Base-by-base conservation (phyloP, 1,140 invertebrate species). In the Drosophila lacteicornis region DNA sequence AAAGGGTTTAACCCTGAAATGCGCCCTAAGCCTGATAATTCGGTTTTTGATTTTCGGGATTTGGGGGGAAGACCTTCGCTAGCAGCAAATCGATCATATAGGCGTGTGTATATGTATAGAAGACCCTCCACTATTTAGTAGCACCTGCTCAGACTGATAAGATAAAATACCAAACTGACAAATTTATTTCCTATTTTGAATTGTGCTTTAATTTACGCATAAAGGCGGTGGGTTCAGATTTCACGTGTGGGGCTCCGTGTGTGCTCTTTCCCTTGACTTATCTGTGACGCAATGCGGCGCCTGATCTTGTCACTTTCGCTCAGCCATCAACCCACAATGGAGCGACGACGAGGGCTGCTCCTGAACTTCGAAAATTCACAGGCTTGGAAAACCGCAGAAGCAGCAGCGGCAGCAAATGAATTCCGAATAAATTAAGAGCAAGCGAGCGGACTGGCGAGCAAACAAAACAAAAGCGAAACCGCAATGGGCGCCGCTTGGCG, bases 161-260 rank as follows among this genome's bases (percentile, higher is more conserved):
- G 84, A 87, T 87, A 80, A 87, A 88, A 87, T 80, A 67, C 77
- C 73, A 59, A 71, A 77, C 46, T 78, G 83, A 87, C 79, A 79
- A 79, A 69, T 53, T 42, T 62, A 30, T 73, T 76, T 76, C 55
- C 49, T 56, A 38, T 50, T 43, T 33, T 17, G 40, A 49, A 59
- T 53, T 56, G 45, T 17, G 36, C 17, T 15, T 79, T 59, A 71
- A 73, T 79, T 68, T 79, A 75, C 38, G 61, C 73, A 42, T 58
- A 61, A 43, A 33, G 40, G 27, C 38, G n/a, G 22, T 30, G n/a
- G 56, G 30, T 43, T 43, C 36, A 43, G 33, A 36, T 40, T 56
- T 56, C 33, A 55, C 51, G 51, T 55, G 33, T 27, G 30, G 27
- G 4, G 5, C 27, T 25, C 22, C 3, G 22, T 7, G 27, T 33